Base-by-base conservation (phyloP, 2,888 invertebrate genomes). In the Drosophila mettleri region DNA sequence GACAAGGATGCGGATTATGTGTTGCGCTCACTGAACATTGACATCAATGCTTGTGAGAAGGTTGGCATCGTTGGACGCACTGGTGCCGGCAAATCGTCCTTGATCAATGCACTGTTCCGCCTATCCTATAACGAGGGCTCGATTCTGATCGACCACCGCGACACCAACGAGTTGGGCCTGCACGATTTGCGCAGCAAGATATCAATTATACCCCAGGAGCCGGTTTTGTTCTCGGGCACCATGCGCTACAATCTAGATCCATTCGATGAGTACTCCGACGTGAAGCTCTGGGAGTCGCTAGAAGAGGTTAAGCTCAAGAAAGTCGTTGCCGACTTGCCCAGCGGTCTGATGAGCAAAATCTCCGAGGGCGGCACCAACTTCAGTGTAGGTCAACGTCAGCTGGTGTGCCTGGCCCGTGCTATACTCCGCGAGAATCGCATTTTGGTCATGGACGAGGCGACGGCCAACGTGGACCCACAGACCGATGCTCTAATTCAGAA, bases 241-340 rank as follows among this genome's bases (percentile, higher is more conserved):
- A 94, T 98, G 93, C 93, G 98, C 3, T 95, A 95, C 88, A 98
- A 98, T 93, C 93, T 98, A 65, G 98, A 98, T 93, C 98, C 98
- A 1, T 97, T 98, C 91, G 94, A 96, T 71, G 95, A 95, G 86
- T 96, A 95, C 88, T 93, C 94, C 0, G 98, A 98, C 83, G 94
- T 94, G 14, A 94, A 95, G 62, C 92, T 98, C 1, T 98, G 98
- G 98, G 94, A 94, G 69, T 97, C 96, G 0, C 92, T 98, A 24
- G 96, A 97, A 78, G 96, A 97, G 87, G 92, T 92, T 0, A 92
- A 92, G 64, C 69, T 98, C 31, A 97, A 97, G 88, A 94, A 95
- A 51, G 94, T 94, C 0, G 94, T 96, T 36, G 91, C 92, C 65
- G 95, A 94, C 48, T 86, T 96, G 69, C 93, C 95, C 1, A 94